Evolutionary conservation across 2,113 vertebrate genomes (phyloP), one percentile per base, ranked within the genome.

Genomic region (Urocolius indicus): DNA sequence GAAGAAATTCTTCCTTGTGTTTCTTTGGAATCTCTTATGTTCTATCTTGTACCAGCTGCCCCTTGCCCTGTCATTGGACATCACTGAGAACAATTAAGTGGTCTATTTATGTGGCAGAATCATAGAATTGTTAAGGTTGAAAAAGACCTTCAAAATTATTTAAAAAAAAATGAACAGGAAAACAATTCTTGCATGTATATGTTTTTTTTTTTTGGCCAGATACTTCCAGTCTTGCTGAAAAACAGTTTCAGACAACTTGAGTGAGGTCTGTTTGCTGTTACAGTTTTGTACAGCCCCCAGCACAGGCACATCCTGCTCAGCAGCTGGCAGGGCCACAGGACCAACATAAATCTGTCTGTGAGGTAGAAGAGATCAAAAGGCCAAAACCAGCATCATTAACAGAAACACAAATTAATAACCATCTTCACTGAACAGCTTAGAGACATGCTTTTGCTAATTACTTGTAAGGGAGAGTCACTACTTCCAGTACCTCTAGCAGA

Each of bases 281-380:
- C 0, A 6, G 21, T 15, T 36, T 75, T 0, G 0, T 27, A 32
- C 19, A 81, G 32, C 52, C 52, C 49, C 0, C 0, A 48, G 59
- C 22, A 27, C 36, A 20, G 34, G 29, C 45, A 34, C 6, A 2
- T 5, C 49, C 20, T 67, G 48, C 34, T 36, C 2, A 0, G 16
- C 38, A n/a, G 20, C 61, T 29, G 46, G 38, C 32, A 59, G 38
- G 22, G 32, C 43, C 67, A 61, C 19, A 54, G 38, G 48, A 68
- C 18, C 51, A 38, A 36, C 24, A 22, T 30, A 34, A 38, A 45
- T 45, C 30, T 48, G 30, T 19, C 41, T 74, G 0, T 0, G 1
- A 18, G 13, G 8, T 18, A 46, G 61, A 34, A 22, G 14, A 67
- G 57, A 7, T n/a, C 73, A 68, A 24, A n/a, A 78, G 63, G 41